Evolutionary conservation across 2,797 vertebrate species (phyloP).

Genomic region (Trematomus bernacchii): DNA sequence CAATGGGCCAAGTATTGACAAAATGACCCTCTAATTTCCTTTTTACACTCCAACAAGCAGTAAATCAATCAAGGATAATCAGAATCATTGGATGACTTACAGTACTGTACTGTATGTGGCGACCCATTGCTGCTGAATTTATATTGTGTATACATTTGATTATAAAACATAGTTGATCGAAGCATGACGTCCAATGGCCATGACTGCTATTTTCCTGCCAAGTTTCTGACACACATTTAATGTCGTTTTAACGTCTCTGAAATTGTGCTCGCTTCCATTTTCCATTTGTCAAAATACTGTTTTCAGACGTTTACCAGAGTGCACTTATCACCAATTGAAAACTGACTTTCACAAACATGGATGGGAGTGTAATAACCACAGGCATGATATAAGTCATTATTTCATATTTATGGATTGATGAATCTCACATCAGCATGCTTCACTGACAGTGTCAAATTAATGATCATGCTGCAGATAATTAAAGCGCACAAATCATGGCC

Average conservation of each 20-base stretch:
- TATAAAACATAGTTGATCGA: constrained; percentile 39
- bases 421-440: constrained; percentile 53
- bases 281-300: constrained; percentile 16
- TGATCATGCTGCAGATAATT: constrained; percentile 70
- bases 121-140: constrained; percentile 38
- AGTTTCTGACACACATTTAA: constrained; percentile 47
- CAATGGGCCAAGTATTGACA: constrained; percentile 18
- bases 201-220: constrained; percentile 49
- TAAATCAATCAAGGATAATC: constrained; percentile 51
- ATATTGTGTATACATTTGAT: constrained; percentile 42
- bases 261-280: constrained; percentile 24
- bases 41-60: constrained; percentile 32
- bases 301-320: constrained; percentile 26
- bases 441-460: constrained; percentile 68
- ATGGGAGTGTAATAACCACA: constrained; percentile 17
- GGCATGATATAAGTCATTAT: constrained; percentile 17
- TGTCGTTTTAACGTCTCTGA: constrained; percentile 36
- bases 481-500: constrained; percentile 68
- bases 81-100: constrained; percentile 25
- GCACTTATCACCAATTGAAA: constrained; percentile 30
- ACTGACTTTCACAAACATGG: constrained; percentile 29
- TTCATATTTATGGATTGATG: constrained; percentile 63
- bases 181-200: constrained; percentile 38
- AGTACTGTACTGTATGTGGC: no score
- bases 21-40: constrained; percentile 27